Percentiles rank a stretch among this genome's conserved stretches.
These are phyloP conservation scores for Bombylius discolor DNA, from an alignment of 2,888 invertebrate species.

Conservation along the genomic window DNA sequence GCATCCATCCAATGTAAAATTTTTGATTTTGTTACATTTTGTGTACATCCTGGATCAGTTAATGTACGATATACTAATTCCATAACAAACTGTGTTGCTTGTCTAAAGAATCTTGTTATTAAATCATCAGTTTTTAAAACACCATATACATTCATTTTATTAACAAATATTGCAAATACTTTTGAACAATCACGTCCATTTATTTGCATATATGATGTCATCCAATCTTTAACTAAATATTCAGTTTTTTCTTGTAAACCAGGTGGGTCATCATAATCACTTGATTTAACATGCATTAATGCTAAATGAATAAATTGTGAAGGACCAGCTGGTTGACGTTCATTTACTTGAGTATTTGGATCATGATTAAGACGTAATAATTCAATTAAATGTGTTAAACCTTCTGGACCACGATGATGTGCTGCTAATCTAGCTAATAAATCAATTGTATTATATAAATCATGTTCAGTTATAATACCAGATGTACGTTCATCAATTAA, in stretches of 20 bases:
- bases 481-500: slow-evolving; percentile 72
- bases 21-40: slow-evolving; percentile 65
- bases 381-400: slow-evolving; percentile 68
- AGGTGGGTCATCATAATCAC: slow-evolving; percentile 86
- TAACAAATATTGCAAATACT: slow-evolving; percentile 87
- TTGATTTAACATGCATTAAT: slow-evolving; percentile 69
- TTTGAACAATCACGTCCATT: slow-evolving; percentile 74
- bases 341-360: slow-evolving; percentile 55
- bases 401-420: slow-evolving; percentile 69
- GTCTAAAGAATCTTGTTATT: slow-evolving; percentile 91
- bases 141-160: slow-evolving; percentile 92
- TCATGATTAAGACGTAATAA: slow-evolving; percentile 63
- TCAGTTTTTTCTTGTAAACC: slow-evolving; percentile 93
- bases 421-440: slow-evolving; percentile 63
- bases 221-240: slow-evolving; percentile 89
- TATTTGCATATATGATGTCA: slow-evolving; percentile 65
- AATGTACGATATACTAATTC: slow-evolving; percentile 82
- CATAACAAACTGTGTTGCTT: slow-evolving; percentile 92
- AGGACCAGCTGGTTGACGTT: slow-evolving; percentile 64
- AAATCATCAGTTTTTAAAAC: slow-evolving; percentile 95
- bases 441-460: slow-evolving; percentile 79
- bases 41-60: slow-evolving; percentile 53
- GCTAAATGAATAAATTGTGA: slow-evolving; percentile 88
- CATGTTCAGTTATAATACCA: slow-evolving; percentile 64
- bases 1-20: slow-evolving; percentile 94